Percentiles rank a stretch among this genome's conserved stretches.
Conservation (phyloP, 2,113 vertebrate genomes). For the Prunella fulvescens region DNA sequence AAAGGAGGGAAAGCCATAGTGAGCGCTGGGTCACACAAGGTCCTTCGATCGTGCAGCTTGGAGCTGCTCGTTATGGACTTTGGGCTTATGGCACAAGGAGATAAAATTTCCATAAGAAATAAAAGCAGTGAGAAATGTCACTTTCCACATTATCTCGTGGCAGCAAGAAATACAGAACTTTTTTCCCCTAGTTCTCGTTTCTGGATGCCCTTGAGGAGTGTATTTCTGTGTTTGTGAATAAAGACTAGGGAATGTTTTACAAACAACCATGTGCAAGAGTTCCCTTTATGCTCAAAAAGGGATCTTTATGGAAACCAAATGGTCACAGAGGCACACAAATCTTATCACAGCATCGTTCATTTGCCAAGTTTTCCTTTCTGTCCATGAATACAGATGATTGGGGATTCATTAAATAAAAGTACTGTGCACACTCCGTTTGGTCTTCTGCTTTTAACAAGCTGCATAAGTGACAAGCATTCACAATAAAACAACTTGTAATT, state of each 20-base stretch:
- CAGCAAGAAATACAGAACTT: background rate
- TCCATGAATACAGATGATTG: slow-evolving; percentile 15
- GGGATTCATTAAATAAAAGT: slow-evolving; percentile 6
- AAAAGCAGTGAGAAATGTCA: background rate
- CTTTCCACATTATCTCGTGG: background rate
- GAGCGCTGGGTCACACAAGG: background rate
- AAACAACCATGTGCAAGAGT: background rate
- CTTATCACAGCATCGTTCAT: background rate
- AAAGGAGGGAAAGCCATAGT: background rate
- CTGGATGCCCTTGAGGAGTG: background rate
- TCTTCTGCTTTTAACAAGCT: background rate
- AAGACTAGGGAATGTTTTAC: background rate
- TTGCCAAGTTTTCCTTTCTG: slow-evolving; percentile 26
- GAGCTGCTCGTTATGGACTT: background rate
- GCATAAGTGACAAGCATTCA: background rate
- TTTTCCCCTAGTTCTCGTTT: background rate
- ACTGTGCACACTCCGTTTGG: background rate
- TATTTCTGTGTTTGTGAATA: slow-evolving; percentile 34
- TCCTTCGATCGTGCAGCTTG: background rate
- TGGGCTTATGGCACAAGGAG: background rate
- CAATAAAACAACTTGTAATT: slow-evolving; percentile 25
- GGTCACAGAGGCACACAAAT: slow-evolving; percentile 27
- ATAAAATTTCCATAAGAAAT: background rate
- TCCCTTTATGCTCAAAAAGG: slow-evolving; percentile 39
- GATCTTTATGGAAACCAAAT: slow-evolving; percentile 7